Base-by-base conservation (phyloP, 1,140 invertebrate genomes). In the Nymphalis io region DNA sequence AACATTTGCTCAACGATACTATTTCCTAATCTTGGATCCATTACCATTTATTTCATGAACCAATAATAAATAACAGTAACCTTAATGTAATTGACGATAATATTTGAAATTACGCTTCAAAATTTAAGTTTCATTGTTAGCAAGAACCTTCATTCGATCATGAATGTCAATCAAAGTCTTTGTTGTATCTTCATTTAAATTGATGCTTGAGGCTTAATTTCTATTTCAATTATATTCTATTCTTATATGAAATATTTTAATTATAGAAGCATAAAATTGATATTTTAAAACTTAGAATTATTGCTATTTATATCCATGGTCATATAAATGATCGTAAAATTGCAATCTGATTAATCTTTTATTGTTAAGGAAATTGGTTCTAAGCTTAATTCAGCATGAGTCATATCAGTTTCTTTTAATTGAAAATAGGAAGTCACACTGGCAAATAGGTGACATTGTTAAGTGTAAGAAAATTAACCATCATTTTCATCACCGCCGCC, bases 61-160 rank as follows among this genome's bases (percentile, higher is more conserved):
- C 4, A 6, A 42, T 42, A 42, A 8, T 13, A 42, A 8, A 6
- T 15, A 42, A n/a, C 44, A 16, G n/a, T 46, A 46, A 16, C 44
- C 44, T 46, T 46, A 46, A 46, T n/a, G 8, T 46, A 46, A 46
- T 46, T 46, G 16, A 46, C 5, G n/a, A 16, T 46, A 46, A n/a
- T 46, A 46, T 18, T 46, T 46, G n/a, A 46, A 46, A 46, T 46
- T 8, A 16, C 44, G 16, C 44, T n/a, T 46, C 44, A 46, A 46
- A 46, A 16, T 46, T n/a, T 46, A 8, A 46, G 44, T 46, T 16
- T 46, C 44, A n/a, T 46, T 46, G 44, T 46, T 46, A 46, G 16
- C 1, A n/a, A 46, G 44, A 46, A 46, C 44, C 44, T 46, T 46
- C 44, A 15, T 46, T 46, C 44, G 44, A 8, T 16, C 44, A 46